Conservation (phyloP, 2,888 invertebrate genomes). For the Eupithecia subumbrata region DNA sequence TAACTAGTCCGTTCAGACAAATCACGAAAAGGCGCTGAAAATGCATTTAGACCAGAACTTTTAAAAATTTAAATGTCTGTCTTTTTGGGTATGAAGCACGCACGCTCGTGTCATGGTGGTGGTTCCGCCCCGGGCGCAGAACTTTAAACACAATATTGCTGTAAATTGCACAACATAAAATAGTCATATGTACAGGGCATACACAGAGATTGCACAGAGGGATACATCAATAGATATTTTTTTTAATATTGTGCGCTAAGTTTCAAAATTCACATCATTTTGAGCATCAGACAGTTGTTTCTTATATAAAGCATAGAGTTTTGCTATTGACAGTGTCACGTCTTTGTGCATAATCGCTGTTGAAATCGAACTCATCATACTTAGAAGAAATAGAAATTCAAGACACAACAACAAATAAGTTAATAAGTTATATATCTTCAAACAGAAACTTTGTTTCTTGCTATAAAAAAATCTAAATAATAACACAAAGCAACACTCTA, state of each 20-base stretch:
- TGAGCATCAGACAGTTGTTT: constrained; percentile 83
- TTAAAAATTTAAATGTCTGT: not conserved
- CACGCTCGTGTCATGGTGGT: constrained; percentile 32
- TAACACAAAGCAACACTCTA: constrained; percentile 83
- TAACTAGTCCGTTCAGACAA: constrained; percentile 1
- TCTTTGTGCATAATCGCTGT: constrained; percentile 61
- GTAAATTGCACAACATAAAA: constrained; percentile 75
- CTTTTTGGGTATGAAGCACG: not conserved
- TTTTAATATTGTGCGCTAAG: constrained; percentile 82
- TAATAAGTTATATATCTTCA: constrained; percentile 78
- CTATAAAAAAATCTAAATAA: constrained; percentile 75
- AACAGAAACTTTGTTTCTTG: constrained; percentile 81
- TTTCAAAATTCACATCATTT: constrained; percentile 79
- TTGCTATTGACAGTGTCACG: constrained; percentile 81
- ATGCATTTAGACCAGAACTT: not conserved
- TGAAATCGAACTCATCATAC: constrained; percentile 57
- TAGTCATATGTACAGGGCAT: constrained; percentile 74
- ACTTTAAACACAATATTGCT: constrained; percentile 65
- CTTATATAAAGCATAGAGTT: constrained; percentile 78
- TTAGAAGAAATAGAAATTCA: constrained; percentile 65
- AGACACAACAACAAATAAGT: constrained; percentile 83
- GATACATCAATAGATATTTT: constrained; percentile 76
- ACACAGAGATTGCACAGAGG: constrained; percentile 78
- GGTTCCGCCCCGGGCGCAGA: constrained; percentile 53
- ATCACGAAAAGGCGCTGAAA: constrained; percentile 5